phyloP scores from a whole-genome alignment of 2,797 vertebrate genomes.

The Nannoperca australis region DNA sequence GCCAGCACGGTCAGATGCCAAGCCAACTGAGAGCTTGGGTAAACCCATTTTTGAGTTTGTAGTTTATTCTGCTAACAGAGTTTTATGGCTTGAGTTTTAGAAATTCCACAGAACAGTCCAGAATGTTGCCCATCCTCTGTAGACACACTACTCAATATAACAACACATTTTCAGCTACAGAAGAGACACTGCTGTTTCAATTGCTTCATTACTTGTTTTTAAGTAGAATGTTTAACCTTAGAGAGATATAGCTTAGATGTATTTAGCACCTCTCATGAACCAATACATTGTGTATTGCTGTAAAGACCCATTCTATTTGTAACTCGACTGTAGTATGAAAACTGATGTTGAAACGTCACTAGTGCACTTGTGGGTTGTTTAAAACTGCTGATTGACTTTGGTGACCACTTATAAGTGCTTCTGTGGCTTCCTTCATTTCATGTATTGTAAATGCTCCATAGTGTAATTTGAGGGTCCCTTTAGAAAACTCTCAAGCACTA shows the following conservation, averaged over 20 bases:
- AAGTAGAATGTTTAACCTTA: neutral
- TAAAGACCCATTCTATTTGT: neutral
- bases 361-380: neutral
- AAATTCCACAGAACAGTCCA: neutral
- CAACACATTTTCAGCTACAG: neutral
- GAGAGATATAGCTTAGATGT: neutral
- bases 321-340: neutral
- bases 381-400: constrained; percentile 4
- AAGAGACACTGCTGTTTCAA: neutral
- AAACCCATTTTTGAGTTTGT: constrained; percentile 42
- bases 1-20: constrained; percentile 41
- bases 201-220: neutral
- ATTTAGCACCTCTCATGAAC: constrained; percentile 3
- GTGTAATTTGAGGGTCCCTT: neutral
- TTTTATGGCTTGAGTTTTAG: constrained; percentile 6
- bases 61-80: constrained; percentile 39
- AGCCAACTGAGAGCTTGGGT: constrained; percentile 11
- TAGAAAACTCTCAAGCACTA: neutral
- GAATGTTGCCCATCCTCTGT: neutral
- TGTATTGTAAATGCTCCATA: neutral
- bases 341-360: neutral
- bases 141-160: neutral
- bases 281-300: neutral
- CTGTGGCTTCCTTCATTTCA: constrained; percentile 3
- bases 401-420: neutral